Evolutionary conservation across 2,888 invertebrate genomes (phyloP).

Genomic region (Hydriomena furcata): DNA sequence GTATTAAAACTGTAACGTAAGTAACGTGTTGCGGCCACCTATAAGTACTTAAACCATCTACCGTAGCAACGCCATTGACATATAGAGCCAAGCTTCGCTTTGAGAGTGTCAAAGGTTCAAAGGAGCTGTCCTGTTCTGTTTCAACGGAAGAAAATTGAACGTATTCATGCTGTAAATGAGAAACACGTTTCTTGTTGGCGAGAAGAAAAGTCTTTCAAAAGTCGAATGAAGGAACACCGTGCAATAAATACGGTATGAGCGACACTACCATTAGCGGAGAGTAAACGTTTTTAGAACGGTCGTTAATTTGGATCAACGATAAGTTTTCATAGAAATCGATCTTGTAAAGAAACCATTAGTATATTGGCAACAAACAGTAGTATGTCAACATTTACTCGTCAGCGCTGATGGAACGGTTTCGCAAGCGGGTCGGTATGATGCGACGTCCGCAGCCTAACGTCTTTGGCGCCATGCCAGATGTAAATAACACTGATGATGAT

Average conservation of each 20-base stretch:
- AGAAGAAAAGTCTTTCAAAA: constrained; percentile 23
- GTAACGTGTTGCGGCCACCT: constrained; percentile 22
- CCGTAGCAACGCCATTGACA: constrained; percentile 13
- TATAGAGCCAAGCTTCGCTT: constrained; percentile 21
- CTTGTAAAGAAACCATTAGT: constrained; percentile 29
- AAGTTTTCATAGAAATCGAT: constrained; percentile 11
- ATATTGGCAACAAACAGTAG: constrained; percentile 37
- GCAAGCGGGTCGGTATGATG: constrained; percentile 44
- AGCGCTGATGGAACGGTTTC: constrained; percentile 54
- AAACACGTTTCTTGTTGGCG: constrained; percentile 38
- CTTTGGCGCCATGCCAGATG: constrained; percentile 57
- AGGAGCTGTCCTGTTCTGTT: constrained; percentile 61
- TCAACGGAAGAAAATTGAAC: constrained; percentile 62
- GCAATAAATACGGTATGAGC: constrained; percentile 33
- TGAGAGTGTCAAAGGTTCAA: constrained; percentile 58
- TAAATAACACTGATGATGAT: constrained; percentile 51
- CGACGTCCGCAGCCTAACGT: constrained; percentile 32
- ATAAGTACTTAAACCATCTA: constrained; percentile 4
- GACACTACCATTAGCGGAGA: not conserved
- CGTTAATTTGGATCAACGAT: constrained; percentile 8
- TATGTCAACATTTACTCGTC: constrained; percentile 47
- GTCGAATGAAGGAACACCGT: constrained; percentile 13
- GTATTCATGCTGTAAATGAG: constrained; percentile 74
- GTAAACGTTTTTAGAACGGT: constrained; percentile 8
- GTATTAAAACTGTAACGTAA: constrained; percentile 8